Evolutionary conservation across 2,888 invertebrate genomes (phyloP).

Genomic region (Bhutanitis thaidina): DNA sequence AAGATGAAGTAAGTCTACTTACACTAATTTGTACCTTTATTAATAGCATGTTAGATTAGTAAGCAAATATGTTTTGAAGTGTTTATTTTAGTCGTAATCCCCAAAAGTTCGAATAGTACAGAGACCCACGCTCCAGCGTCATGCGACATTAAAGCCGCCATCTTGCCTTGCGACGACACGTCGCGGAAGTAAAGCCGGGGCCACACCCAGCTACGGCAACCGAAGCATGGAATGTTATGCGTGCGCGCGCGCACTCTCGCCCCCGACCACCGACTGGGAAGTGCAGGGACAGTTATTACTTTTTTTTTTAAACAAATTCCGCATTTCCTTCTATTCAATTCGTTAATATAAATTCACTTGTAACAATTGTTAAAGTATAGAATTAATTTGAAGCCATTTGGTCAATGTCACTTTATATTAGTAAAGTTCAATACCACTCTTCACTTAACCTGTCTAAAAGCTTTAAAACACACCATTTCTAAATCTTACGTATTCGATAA

Average conservation of each 20-base stretch:
- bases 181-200: constrained; percentile 27
- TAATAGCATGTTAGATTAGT: not conserved
- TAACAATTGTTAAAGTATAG: too few species aligned
- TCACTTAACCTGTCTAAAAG: too few species aligned
- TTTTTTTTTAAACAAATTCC: not conserved
- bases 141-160: constrained; percentile 22
- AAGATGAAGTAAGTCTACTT: not conserved
- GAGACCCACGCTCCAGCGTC: constrained; percentile 7
- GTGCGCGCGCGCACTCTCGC: constrained; percentile 27
- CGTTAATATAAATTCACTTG: too few species aligned
- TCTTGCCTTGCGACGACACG: constrained; percentile 24
- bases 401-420: too few species aligned
- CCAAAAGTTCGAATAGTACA: not conserved
- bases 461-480: too few species aligned
- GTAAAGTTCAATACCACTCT: too few species aligned
- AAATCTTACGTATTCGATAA: too few species aligned
- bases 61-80: not conserved
- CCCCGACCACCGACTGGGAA: constrained; percentile 21
- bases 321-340: not conserved
- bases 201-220: constrained; percentile 32
- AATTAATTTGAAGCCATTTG: too few species aligned
- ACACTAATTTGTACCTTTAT: constrained; percentile 19
- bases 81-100: not conserved
- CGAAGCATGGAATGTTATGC: constrained; percentile 48
- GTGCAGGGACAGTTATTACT: not conserved